Conservation (phyloP, 2,888 invertebrate genomes). For the Blera fallax region DNA sequence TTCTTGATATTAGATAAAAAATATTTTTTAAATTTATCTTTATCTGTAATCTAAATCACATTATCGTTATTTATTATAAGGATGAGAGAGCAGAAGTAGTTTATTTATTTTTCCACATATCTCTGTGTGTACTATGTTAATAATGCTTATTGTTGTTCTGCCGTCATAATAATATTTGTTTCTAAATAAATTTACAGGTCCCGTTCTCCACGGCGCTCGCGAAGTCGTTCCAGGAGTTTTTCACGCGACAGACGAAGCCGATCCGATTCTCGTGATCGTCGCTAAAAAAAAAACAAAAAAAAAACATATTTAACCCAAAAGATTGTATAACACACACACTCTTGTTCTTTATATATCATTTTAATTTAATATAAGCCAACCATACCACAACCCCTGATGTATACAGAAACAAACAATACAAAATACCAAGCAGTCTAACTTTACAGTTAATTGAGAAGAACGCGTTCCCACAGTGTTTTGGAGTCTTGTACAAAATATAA, state of each 20-base stretch:
- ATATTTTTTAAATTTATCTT: slow-evolving; percentile 24
- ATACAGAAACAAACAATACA: slow-evolving; percentile 9
- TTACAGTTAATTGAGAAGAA: background rate
- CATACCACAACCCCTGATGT: slow-evolving; percentile 26
- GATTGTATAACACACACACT: slow-evolving; percentile 21
- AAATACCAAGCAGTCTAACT: slow-evolving; percentile 4
- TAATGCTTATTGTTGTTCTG: background rate
- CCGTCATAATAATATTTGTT: slow-evolving; percentile 14
- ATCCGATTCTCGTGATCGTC: slow-evolving; percentile 84
- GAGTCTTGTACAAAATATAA: slow-evolving; percentile 51
- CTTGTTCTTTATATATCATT: slow-evolving; percentile 53
- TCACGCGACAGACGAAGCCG: slow-evolving; percentile 84
- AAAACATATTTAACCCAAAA: slow-evolving; percentile 23
- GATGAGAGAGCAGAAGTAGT: slow-evolving; percentile 33
- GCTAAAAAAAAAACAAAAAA: slow-evolving; percentile 77
- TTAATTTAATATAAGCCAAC: slow-evolving; percentile 52
- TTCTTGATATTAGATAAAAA: slow-evolving; percentile 67
- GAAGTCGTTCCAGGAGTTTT: slow-evolving; percentile 83
- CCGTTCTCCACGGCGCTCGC: slow-evolving; percentile 80
- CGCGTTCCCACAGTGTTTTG: slow-evolving; percentile 49
- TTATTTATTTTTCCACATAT: slow-evolving; percentile 58
- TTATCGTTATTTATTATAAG: slow-evolving; percentile 20
- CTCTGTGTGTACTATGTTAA: slow-evolving; percentile 28
- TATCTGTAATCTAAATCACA: slow-evolving; percentile 31
- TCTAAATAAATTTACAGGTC: slow-evolving; percentile 78